Conservation (phyloP, 2,888 invertebrate genomes). For the Cephus runcator region DNA sequence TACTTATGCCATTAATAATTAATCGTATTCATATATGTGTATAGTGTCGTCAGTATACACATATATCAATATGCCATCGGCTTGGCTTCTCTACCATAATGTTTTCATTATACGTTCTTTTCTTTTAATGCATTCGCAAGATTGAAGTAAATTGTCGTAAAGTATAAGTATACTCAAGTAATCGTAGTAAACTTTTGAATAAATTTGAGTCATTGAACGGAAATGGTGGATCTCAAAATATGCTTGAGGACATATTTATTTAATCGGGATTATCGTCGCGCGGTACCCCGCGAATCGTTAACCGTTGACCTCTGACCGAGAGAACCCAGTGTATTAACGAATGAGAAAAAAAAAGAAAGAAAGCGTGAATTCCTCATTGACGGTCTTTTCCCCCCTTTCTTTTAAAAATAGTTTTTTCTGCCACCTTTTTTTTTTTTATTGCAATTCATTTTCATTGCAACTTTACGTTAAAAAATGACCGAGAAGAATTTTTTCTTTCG, state of each 20-base stretch:
- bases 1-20: background rate
- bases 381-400: too few species aligned
- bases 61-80: conserved; percentile 53
- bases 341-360: too few species aligned
- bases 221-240: conserved; percentile 63
- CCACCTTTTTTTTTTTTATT: too few species aligned
- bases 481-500: too few species aligned
- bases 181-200: conserved; percentile 41
- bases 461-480: background rate
- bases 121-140: conserved; percentile 64
- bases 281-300: background rate
- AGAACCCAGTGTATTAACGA: too few species aligned
- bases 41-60: conserved; percentile 20
- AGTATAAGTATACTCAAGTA: conserved; percentile 64
- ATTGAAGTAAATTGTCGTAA: conserved; percentile 65
- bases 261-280: background rate
- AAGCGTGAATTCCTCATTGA: too few species aligned
- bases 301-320: too few species aligned
- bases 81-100: conserved; percentile 60
- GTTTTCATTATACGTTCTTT: conserved; percentile 59
- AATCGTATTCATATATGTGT: conserved; percentile 14
- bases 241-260: conserved; percentile 42
- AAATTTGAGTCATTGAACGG: conserved; percentile 56
- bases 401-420: background rate
- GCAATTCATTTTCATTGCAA: background rate